These are phyloP conservation scores for Drosophila tropicalis DNA, from an alignment of 1,140 invertebrate genomes.

Conservation along the genomic window DNA sequence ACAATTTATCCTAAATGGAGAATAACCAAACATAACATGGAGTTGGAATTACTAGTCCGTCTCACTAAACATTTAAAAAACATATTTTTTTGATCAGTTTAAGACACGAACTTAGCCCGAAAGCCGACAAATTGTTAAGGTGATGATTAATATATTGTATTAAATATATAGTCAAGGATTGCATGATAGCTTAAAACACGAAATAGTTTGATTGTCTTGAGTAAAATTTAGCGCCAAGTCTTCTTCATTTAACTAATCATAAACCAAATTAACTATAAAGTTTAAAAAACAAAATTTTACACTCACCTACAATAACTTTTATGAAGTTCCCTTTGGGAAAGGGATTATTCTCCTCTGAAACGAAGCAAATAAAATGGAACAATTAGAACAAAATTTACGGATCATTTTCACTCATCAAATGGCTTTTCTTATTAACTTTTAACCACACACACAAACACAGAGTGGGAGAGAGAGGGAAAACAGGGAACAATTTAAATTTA, in stretches of 20 bases:
- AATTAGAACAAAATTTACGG: slow-evolving; percentile 12
- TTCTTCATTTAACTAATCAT: neutral
- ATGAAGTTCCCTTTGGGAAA: neutral
- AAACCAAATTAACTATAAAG: neutral
- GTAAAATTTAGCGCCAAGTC: too few species aligned
- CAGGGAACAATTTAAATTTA: slow-evolving; percentile 71
- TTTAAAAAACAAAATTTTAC: neutral
- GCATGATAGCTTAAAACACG: neutral
- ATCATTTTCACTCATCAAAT: slow-evolving; percentile 13
- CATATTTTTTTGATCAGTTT: too few species aligned
- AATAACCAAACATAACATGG: too few species aligned
- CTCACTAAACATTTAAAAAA: too few species aligned
- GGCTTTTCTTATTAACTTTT: slow-evolving; percentile 10
- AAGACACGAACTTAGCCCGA: neutral
- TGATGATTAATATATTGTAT: neutral
- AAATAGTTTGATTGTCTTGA: neutral
- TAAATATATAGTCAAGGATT: neutral
- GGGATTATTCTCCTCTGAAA: neutral
- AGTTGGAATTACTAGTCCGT: too few species aligned
- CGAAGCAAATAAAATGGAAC: neutral
- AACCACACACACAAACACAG: slow-evolving; percentile 1
- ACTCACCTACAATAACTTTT: neutral
- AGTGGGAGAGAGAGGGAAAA: neutral
- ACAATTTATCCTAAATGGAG: too few species aligned
- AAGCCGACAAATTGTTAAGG: slow-evolving; percentile 3